Evolutionary conservation across 2,113 vertebrate species (phyloP), one percentile per base, ranked within the genome.

Genomic region (Crypturellus undulatus): DNA sequence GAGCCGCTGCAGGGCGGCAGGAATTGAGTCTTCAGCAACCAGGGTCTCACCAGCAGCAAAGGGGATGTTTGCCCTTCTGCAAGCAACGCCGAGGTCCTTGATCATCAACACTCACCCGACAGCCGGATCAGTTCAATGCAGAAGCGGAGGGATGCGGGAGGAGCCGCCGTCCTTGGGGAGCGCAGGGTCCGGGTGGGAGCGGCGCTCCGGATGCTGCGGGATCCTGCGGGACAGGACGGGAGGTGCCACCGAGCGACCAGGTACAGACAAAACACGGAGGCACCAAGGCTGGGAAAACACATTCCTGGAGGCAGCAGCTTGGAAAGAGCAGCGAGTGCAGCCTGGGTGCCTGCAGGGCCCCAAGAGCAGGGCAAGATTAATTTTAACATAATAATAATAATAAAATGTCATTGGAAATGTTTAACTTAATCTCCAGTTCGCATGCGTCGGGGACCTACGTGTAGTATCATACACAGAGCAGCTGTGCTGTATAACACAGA

Each of bases 321-420:
- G 84, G 88, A 92, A 95, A 79, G 85, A 87, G 94, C 90, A 92
- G 68, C 85, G 93, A 95, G 79, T 47, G 77, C 32, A 85, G 92
- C 34, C 2, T 2, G 51, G 84, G 78, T 32, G 26, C 42, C 40
- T 20, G 38, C 25, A 1, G 30, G 43, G 70, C 45, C 38, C 70
- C 43, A 59, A 8, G 49, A 36, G 71, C 79, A 67, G 19, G 71
- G 76, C 54, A 56, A 52, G 4, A 3, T 49, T 38, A 76, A 54
- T 32, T 76, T 64, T 36, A 84, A 56, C 38, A 51, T 65, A 83
- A 26, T 0, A 59, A 60, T 77, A 59, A 83, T 90, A 10, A 73
- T 65, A 51, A 51, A 67, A 42, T 34, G 68, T 68, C 28, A 32
- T 38, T 63, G 67, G 54, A 47, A 38, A 45, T 6, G 43, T 58